These are phyloP conservation scores for Xestobium rufovillosum DNA, from an alignment of 2,888 invertebrate species.

Conservation along the genomic window DNA sequence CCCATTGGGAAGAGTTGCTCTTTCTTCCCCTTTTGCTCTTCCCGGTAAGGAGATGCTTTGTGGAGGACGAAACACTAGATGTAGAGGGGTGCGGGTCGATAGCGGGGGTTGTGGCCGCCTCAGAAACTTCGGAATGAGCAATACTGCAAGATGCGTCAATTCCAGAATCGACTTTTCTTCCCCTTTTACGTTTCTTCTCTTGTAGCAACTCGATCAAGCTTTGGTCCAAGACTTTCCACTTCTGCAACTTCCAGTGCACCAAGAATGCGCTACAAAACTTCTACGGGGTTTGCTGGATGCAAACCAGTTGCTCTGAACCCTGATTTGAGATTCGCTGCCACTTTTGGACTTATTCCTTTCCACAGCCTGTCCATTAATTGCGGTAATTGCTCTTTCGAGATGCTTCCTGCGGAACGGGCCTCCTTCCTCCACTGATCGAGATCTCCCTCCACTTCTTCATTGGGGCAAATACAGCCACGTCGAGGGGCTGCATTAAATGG, in stretches of 20 bases:
- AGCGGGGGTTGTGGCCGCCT: not conserved
- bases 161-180: conserved; percentile 7
- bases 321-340: conserved; percentile 12
- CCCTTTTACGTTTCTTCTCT: conserved; percentile 4
- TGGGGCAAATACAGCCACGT: conserved; percentile 12
- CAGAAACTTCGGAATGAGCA: not conserved
- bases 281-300: conserved; percentile 4
- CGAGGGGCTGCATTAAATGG: conserved; percentile 12
- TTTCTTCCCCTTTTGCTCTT: conserved; percentile 1
- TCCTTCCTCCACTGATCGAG: conserved; percentile 13
- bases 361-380: conserved; percentile 8
- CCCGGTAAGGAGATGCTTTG: conserved; percentile 1
- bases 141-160: conserved; percentile 1
- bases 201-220: conserved; percentile 4
- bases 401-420: conserved; percentile 4
- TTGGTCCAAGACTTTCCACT: not conserved
- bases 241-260: conserved; percentile 2
- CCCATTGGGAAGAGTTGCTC: conserved; percentile 2
- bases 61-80: conserved; percentile 1
- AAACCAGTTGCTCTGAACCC: conserved; percentile 15
- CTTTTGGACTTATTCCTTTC: conserved; percentile 6
- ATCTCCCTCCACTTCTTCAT: conserved; percentile 12
- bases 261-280: conserved; percentile 7
- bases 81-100: not conserved
- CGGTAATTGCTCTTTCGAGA: conserved; percentile 11